Conservation (phyloP, 1,140 invertebrate genomes). For the Drosophila gunungcola region DNA sequence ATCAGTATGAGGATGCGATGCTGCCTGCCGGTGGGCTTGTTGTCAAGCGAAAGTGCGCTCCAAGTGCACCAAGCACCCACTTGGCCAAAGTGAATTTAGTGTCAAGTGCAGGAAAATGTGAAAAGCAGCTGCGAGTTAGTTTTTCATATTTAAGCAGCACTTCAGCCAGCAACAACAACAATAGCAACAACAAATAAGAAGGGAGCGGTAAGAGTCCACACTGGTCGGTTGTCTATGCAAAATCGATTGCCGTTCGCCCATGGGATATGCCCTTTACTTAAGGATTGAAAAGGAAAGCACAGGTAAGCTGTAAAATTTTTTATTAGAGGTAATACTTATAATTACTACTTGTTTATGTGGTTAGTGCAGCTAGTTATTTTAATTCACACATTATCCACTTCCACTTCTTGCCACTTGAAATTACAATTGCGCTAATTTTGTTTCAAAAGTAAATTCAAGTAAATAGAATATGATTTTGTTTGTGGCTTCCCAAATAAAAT, state of each 20-base stretch:
- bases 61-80: constrained; percentile 76
- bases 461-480: too few relatives aligned
- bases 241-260: constrained; percentile 8
- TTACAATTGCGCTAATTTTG: too few relatives aligned
- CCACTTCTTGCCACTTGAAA: too few relatives aligned
- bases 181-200: constrained; percentile 28
- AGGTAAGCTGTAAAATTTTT: too few relatives aligned
- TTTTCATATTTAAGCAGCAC: constrained; percentile 84
- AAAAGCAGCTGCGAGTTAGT: constrained; percentile 80
- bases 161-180: constrained; percentile 40
- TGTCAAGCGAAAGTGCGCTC: constrained; percentile 75
- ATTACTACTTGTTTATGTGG: too few relatives aligned
- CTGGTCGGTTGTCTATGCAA: constrained; percentile 41
- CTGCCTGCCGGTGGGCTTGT: constrained; percentile 35
- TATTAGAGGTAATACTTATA: too few relatives aligned
- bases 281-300: neutral
- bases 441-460: too few relatives aligned
- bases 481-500: too few relatives aligned
- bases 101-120: constrained; percentile 81
- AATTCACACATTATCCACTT: too few relatives aligned
- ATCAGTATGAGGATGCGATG: constrained; percentile 6
- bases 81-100: constrained; percentile 83
- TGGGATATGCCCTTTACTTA: neutral
- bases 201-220: constrained; percentile 13
- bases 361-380: too few relatives aligned